Percentiles rank a stretch among this genome's conserved stretches.
Evolutionary conservation across 2,113 vertebrate species (phyloP).

Genomic region (Platysteira castanea): DNA sequence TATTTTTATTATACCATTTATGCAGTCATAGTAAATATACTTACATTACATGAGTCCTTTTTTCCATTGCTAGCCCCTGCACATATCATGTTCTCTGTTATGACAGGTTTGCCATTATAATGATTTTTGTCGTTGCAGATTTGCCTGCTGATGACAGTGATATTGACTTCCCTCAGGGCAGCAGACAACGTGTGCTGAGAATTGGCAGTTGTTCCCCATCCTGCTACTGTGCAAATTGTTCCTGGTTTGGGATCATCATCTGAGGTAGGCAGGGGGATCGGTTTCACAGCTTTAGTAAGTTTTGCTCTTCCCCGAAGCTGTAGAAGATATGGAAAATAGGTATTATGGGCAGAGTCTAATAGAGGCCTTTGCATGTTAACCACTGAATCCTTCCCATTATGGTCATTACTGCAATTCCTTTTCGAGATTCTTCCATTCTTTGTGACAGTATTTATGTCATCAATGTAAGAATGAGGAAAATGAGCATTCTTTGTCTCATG

Average conservation of each 20-base stretch:
- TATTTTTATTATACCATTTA: not conserved
- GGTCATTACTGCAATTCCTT: not conserved
- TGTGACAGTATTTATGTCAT: not conserved
- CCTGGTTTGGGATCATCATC: slow-evolving; percentile 22
- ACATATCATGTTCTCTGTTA: slow-evolving; percentile 73
- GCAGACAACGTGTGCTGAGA: rapidly evolving
- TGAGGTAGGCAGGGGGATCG: slow-evolving; percentile 27
- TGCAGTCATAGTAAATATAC: not conserved
- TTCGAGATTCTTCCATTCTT: not conserved
- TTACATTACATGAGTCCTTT: slow-evolving; percentile 65
- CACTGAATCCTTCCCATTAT: not conserved
- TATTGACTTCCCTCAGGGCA: slow-evolving; percentile 66
- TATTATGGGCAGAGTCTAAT: not conserved
- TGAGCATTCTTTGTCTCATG: not conserved
- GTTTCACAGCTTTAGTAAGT: slow-evolving; percentile 24
- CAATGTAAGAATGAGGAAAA: not conserved
- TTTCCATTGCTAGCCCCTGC: slow-evolving; percentile 24
- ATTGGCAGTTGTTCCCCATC: slow-evolving; percentile 14
- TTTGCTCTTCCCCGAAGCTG: slow-evolving; percentile 59
- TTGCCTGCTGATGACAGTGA: slow-evolving; percentile 64
- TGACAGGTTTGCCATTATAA: slow-evolving; percentile 9
- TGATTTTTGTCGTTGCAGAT: slow-evolving; percentile 54
- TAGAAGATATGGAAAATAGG: not conserved
- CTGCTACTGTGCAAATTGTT: slow-evolving; percentile 63
- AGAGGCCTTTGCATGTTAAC: not conserved